A percentile compares a stretch with the other conserved stretches of the same genome.
These are phyloP conservation scores for Drosophila limbata DNA, from an alignment of 2,888 invertebrate genomes.

Conservation along the genomic window DNA sequence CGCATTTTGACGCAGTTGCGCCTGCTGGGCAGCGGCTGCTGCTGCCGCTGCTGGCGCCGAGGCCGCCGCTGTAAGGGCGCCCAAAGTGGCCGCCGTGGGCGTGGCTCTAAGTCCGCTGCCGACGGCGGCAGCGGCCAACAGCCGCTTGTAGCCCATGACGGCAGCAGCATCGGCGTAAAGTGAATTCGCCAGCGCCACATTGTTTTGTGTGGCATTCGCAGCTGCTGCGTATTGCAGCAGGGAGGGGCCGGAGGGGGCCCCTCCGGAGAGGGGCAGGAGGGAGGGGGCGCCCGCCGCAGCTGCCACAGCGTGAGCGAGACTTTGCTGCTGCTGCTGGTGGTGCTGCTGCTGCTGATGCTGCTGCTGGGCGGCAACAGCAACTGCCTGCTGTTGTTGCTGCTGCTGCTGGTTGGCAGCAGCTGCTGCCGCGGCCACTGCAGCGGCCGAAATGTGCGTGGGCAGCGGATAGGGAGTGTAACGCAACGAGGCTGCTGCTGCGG, in stretches of 20 bases:
- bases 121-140: conserved; percentile 85
- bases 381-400: conserved; percentile 65
- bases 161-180: conserved; percentile 86
- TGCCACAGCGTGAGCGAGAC: conserved; percentile 70
- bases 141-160: conserved; percentile 84
- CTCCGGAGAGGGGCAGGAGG: conserved; percentile 63
- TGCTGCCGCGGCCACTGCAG: conserved; percentile 81
- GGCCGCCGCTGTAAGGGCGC: conserved; percentile 84
- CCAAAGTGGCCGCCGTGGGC: conserved; percentile 60
- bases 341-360: conserved; percentile 77
- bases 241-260: conserved; percentile 85
- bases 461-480: conserved; percentile 89
- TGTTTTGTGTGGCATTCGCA: conserved; percentile 86
- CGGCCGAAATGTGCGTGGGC: conserved; percentile 86
- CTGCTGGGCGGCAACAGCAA: conserved; percentile 80
- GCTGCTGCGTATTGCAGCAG: conserved; percentile 87
- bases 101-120: conserved; percentile 81
- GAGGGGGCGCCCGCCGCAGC: conserved; percentile 72
- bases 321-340: conserved; percentile 78
- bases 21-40: conserved; percentile 71
- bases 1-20: conserved; percentile 79
- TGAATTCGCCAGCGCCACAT: conserved; percentile 83
- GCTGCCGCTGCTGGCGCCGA: conserved; percentile 61
- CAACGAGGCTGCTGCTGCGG: conserved; percentile 64
- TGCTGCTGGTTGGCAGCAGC: conserved; percentile 85